Evolutionary conservation across 2,797 vertebrate species (phyloP).

Genomic region (Poeciliopsis presidionis): DNA sequence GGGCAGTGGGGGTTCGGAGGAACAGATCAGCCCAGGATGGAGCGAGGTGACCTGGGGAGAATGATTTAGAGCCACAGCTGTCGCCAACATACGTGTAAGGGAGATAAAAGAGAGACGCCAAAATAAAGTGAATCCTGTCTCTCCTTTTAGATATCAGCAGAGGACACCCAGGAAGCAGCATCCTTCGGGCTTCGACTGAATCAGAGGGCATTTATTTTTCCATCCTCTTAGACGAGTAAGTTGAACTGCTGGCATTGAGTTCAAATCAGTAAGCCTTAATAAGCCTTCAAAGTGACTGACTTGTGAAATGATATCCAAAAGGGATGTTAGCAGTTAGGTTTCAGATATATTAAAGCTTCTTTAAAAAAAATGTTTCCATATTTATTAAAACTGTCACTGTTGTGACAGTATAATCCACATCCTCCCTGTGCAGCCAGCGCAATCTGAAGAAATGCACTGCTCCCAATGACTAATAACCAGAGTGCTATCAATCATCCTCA

Average conservation of each 20-base stretch:
- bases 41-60: constrained; percentile 33
- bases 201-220: constrained; percentile 12
- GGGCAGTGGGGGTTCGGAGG: constrained; percentile 5
- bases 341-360: background rate
- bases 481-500: no score
- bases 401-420: no score
- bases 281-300: background rate
- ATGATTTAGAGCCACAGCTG: constrained; percentile 65
- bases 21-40: constrained; percentile 33
- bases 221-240: background rate
- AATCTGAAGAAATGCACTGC: no score
- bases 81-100: constrained; percentile 35
- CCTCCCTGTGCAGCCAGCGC: no score
- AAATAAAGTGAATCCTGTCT: constrained; percentile 49
- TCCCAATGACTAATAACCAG: no score
- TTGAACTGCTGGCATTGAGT: background rate
- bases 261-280: background rate
- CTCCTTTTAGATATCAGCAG: constrained; percentile 51
- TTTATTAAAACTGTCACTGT: no score
- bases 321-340: background rate
- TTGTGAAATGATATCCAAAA: background rate
- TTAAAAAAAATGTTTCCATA: no score
- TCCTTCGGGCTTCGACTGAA: constrained; percentile 35
- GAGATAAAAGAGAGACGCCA: constrained; percentile 26
- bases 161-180: constrained; percentile 38